Percentiles rank a stretch among this genome's conserved stretches.
phyloP scores from a whole-genome alignment of 2,113 vertebrate species.

The Pristiophorus japonicus region DNA sequence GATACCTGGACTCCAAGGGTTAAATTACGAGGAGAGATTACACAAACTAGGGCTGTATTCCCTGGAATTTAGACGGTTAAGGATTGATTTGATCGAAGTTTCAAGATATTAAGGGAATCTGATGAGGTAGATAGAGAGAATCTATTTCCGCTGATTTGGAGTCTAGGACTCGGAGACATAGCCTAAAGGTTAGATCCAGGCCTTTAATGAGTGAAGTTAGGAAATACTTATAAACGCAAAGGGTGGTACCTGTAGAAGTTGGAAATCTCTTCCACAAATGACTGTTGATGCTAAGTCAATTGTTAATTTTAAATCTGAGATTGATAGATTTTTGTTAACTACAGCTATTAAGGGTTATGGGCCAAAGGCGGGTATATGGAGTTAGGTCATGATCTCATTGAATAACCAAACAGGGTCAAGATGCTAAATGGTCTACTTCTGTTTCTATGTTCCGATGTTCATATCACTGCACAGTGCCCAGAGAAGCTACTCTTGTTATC shows the following conservation, averaged over 20 bases:
- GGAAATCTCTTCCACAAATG: neutral
- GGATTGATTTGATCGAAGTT: neutral
- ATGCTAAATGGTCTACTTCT: neutral
- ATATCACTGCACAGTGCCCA: neutral
- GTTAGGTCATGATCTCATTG: neutral
- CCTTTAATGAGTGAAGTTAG: neutral
- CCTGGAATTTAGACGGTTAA: neutral
- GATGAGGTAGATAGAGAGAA: neutral
- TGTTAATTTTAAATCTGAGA: neutral
- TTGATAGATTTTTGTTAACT: neutral
- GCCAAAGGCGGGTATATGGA: neutral
- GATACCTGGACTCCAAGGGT: neutral
- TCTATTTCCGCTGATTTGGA: neutral
- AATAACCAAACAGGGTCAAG: neutral
- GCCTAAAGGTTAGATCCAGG: neutral
- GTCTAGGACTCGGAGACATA: neutral
- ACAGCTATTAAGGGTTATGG: neutral
- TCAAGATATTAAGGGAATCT: neutral
- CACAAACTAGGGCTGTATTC: neutral
- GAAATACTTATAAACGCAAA: neutral
- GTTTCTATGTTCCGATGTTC: neutral
- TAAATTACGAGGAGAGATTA: neutral
- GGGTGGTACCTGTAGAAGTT: neutral
- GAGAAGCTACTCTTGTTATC: neutral
- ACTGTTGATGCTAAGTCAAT: neutral